phyloP scores from a whole-genome alignment of 2,797 vertebrate genomes.

The Oreochromis grahami region DNA sequence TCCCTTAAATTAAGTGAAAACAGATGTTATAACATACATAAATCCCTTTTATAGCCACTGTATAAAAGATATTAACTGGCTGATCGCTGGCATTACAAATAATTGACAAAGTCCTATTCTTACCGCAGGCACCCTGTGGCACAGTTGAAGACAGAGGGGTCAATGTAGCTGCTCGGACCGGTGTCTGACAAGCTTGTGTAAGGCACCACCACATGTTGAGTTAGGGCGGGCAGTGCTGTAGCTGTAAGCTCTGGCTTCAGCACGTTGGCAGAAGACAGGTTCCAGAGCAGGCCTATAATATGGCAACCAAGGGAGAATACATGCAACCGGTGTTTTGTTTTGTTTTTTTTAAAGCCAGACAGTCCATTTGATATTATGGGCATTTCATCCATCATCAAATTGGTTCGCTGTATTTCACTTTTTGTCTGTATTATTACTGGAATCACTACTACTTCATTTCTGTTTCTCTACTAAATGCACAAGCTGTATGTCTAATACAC shows the following conservation, averaged over 20 bases:
- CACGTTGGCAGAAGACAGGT: conserved; percentile 86
- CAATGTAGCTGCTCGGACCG: conserved; percentile 65
- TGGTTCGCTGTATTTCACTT: background rate
- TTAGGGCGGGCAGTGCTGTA: conserved; percentile 81
- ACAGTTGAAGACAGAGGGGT: conserved; percentile 87
- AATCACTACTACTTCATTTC: background rate
- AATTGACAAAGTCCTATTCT: background rate
- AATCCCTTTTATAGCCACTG: background rate
- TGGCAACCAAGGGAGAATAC: background rate
- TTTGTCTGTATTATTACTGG: background rate
- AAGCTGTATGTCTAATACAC: background rate
- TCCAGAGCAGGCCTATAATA: conserved; percentile 90
- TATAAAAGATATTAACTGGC: background rate
- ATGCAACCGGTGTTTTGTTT: background rate
- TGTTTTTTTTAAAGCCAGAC: background rate
- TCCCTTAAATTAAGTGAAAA: background rate
- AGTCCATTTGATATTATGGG: fast-evolving
- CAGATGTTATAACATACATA: background rate
- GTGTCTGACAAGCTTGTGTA: conserved; percentile 79
- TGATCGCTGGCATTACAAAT: background rate
- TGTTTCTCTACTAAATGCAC: background rate
- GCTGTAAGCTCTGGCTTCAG: conserved; percentile 82
- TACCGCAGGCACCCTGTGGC: conserved; percentile 91
- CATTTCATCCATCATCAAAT: background rate
- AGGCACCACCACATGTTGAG: conserved; percentile 85